Percentiles rank a stretch among this genome's conserved stretches.
phyloP scores from a whole-genome alignment of 1,140 invertebrate species.

The Camponotus pennsylvanicus region DNA sequence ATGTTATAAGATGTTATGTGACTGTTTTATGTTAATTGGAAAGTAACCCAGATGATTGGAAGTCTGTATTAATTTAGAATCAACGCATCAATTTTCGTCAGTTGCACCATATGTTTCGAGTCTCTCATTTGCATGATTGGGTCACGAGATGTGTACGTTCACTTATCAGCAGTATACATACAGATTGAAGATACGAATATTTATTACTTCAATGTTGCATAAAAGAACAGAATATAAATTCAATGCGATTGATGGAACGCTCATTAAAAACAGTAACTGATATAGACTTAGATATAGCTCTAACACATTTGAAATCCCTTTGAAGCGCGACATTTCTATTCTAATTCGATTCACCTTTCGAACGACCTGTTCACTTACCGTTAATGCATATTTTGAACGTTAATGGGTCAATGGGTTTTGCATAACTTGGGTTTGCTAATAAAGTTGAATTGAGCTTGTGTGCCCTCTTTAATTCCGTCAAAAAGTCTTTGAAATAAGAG shows the following conservation, averaged over 20 bases:
- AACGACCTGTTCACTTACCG: neutral
- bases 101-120: neutral
- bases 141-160: neutral
- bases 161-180: neutral
- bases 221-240: neutral
- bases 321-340: neutral
- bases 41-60: neutral
- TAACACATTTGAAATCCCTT: neutral
- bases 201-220: conserved; percentile 40
- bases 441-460: too few species aligned
- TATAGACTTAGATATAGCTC: neutral
- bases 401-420: neutral
- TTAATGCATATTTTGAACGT: neutral
- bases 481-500: neutral
- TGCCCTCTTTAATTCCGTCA: conserved; percentile 5
- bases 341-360: neutral
- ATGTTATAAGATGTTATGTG: too few species aligned
- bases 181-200: conserved; percentile 5
- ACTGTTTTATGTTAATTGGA: too few species aligned
- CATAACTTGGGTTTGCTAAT: neutral
- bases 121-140: neutral
- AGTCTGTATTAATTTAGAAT: conserved; percentile 52
- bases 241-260: neutral
- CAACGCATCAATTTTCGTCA: conserved; percentile 36
- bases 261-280: neutral